phyloP scores from a whole-genome alignment of 2,113 vertebrate genomes.

The Labrus mixtus region DNA sequence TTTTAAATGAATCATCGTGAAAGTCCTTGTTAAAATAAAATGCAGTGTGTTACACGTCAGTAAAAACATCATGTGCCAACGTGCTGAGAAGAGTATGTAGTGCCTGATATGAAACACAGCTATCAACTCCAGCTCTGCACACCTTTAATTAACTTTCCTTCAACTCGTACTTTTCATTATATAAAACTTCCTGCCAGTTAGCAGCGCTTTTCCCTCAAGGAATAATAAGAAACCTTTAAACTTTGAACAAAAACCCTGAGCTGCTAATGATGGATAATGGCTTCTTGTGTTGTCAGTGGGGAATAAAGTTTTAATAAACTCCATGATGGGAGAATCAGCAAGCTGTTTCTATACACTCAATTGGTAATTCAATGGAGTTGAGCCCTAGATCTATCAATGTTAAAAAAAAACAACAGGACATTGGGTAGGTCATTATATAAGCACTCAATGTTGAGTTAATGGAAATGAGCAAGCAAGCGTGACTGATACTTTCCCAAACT shows the following conservation, averaged over 20 bases:
- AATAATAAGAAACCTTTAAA: slow-evolving; percentile 22
- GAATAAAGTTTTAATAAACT: slow-evolving; percentile 31
- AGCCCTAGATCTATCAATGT: background rate
- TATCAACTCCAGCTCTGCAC: slow-evolving; percentile 17
- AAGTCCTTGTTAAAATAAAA: background rate
- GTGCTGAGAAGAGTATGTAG: background rate
- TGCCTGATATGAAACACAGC: slow-evolving; percentile 17
- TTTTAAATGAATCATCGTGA: background rate
- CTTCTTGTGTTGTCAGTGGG: slow-evolving; percentile 35
- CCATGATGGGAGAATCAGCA: background rate
- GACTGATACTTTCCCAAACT: slow-evolving; percentile 10
- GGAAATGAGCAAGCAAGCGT: slow-evolving; percentile 25
- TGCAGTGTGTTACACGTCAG: background rate
- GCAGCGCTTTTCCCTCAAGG: slow-evolving; percentile 8
- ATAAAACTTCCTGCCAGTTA: slow-evolving; percentile 20
- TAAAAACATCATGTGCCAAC: slow-evolving; percentile 16
- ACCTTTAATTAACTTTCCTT: slow-evolving; percentile 21
- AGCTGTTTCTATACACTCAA: slow-evolving; percentile 15
- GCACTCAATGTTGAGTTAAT: slow-evolving; percentile 9
- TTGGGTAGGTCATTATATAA: background rate
- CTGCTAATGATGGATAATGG: slow-evolving; percentile 54
- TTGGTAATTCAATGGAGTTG: too few relatives aligned
- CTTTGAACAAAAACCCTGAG: slow-evolving; percentile 31
- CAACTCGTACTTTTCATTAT: slow-evolving; percentile 36
- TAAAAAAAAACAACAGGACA: slow-evolving; percentile 7